Conservation (phyloP, 2,797 vertebrate genomes). For the Sebastes goodei region DNA sequence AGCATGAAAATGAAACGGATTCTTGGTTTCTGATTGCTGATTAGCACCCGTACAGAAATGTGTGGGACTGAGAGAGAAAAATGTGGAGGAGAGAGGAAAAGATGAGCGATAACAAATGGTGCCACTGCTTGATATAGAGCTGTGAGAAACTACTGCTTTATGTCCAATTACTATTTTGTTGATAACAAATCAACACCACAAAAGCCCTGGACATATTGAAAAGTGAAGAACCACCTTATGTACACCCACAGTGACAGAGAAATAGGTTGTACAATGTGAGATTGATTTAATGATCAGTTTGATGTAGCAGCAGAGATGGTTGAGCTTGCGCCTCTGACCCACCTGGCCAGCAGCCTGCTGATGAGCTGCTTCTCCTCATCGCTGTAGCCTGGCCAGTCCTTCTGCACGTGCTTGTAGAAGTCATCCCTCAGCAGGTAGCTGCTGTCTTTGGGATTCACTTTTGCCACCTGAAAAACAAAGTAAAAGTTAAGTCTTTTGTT, state of each 20-base stretch:
- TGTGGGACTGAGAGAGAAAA: conserved; percentile 3
- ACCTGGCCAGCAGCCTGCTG: conserved; percentile 79
- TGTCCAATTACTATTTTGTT: background rate
- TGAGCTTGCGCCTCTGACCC: conserved; percentile 4
- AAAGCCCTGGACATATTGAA: background rate
- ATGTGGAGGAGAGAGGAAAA: background rate
- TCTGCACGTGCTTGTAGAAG: conserved; percentile 71
- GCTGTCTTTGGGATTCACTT: conserved; percentile 81
- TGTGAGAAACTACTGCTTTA: background rate
- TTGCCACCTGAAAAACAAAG: conserved; percentile 75
- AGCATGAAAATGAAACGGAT: conserved; percentile 1
- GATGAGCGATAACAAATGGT: background rate
- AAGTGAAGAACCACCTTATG: background rate
- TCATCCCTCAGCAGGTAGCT: conserved; percentile 81
- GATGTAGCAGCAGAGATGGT: background rate
- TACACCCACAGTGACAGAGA: background rate
- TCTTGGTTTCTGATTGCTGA: conserved; percentile 13
- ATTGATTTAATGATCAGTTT: background rate
- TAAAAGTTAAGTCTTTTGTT: background rate
- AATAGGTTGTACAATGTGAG: background rate
- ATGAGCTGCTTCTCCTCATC: conserved; percentile 82
- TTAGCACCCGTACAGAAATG: conserved; percentile 26
- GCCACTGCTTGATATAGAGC: background rate
- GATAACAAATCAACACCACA: background rate
- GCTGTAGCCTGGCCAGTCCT: conserved; percentile 79